Evolutionary conservation across 1,140 invertebrate species (phyloP), one percentile per base, ranked within the genome.

Genomic region (Lepidurus couesii): DNA sequence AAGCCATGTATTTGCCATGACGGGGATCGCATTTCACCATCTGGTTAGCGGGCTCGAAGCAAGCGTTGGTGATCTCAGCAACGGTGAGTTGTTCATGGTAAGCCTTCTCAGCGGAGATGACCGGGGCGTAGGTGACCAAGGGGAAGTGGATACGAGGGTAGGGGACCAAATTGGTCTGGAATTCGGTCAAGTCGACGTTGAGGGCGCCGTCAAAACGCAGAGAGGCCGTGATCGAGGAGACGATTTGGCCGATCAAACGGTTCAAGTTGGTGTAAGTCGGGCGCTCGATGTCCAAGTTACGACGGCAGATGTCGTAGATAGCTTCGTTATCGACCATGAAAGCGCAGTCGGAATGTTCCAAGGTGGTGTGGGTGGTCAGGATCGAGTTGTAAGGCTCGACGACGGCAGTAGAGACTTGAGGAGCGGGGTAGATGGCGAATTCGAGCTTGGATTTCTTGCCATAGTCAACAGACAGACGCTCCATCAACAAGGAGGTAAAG

Each of bases 1-100:
- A 93, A 26, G 93, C 92, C 93, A 95, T 95, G 88, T 94, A 95
- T 84, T 95, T 95, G 80, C 93, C 94, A 84, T 93, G 91, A 82
- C 93, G 89, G 10, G 94, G 93, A 84, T 95, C 93, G 85, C 93
- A 95, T 85, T 95, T 95, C n/a, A 95, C 93, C 94, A 95, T 95
- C 88, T 95, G 93, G 87, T 94, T 95, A 82, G 91, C 90, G 47
- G 93, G 91, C 85, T 95, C 93, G 85, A 95, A 95, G 85, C 92
- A 94, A n/a, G 92, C 91, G 84, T 92, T 94, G 83, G 94, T 95
- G 83, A 95, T 95, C 84, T 95, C 93, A 44, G 91, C 90, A n/a
- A 95, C 91, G 9, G 90, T 91, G 79, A 93, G 86, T 82, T 92
- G 90, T 84, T 94, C 92, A 84, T 94, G 92, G 87, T 93, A 92